Percentiles rank a stretch among this genome's conserved stretches.
Conservation (phyloP, 2,888 invertebrate species). For the Neoitamus cyanurus region DNA sequence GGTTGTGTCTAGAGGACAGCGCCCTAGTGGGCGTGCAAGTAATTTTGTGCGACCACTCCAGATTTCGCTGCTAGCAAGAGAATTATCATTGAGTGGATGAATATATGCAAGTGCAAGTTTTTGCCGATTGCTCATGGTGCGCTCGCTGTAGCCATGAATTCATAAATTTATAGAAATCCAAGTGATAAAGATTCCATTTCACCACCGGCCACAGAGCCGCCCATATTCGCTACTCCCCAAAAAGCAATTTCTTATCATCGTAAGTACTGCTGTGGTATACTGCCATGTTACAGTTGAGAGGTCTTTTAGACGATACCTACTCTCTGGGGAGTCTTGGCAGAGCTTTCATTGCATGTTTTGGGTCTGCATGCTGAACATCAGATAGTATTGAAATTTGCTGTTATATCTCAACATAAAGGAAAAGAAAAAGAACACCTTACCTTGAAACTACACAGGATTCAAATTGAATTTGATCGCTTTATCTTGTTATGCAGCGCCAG, state of each 20-base stretch:
- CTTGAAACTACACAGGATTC: not conserved
- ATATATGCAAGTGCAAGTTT: not conserved
- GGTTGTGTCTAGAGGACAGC: not conserved
- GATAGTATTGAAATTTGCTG: not conserved
- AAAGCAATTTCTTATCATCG: not conserved
- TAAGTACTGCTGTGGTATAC: not conserved
- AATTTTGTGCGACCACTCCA: slow-evolving; percentile 11
- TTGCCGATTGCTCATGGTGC: not conserved
- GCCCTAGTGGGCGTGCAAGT: not conserved
- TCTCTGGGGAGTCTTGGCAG: not conserved
- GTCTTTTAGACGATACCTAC: not conserved
- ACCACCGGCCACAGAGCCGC: not conserved
- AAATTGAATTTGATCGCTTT: not conserved
- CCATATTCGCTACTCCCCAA: not conserved
- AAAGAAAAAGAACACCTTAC: not conserved
- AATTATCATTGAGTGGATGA: not conserved
- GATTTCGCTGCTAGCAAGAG: not conserved
- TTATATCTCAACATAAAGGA: not conserved
- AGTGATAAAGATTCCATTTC: not conserved
- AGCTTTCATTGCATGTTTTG: not conserved
- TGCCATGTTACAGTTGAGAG: not conserved
- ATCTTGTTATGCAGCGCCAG: too few relatives aligned
- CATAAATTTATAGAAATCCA: not conserved
- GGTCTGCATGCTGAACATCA: not conserved
- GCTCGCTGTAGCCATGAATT: not conserved